These are phyloP conservation scores for Struthidea cinerea DNA, from an alignment of 2,113 vertebrate genomes.

Conservation along the genomic window DNA sequence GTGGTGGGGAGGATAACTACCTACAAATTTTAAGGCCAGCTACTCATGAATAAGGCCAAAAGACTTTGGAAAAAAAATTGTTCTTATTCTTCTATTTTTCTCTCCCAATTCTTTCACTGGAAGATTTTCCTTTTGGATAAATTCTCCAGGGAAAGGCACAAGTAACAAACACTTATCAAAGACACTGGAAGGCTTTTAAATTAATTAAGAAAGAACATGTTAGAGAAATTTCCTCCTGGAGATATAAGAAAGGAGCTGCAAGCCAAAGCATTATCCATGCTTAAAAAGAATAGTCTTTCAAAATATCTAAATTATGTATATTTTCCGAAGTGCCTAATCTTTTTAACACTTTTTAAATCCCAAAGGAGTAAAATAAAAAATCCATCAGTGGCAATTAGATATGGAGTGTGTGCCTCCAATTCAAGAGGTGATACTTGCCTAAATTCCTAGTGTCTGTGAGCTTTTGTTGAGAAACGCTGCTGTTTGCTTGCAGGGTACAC, in stretches of 20 bases:
- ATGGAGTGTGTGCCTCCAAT: background rate
- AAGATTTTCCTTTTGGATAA: background rate
- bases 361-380: background rate
- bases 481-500: background rate
- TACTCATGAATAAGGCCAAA: background rate
- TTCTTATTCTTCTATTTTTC: background rate
- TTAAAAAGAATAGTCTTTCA: background rate
- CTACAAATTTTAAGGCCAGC: background rate
- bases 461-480: background rate
- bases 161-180: background rate
- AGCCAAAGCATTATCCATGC: background rate
- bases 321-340: background rate
- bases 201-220: constrained; percentile 49
- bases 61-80: background rate
- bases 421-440: background rate
- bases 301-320: background rate
- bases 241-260: background rate
- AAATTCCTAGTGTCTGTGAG: background rate
- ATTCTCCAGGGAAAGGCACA: background rate
- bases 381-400: background rate
- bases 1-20: background rate
- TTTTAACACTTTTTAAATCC: background rate
- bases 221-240: background rate
- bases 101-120: background rate
- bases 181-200: constrained; percentile 20